phyloP scores from a whole-genome alignment of 1,140 invertebrate genomes.

The Lamellibrachia luymesi region DNA sequence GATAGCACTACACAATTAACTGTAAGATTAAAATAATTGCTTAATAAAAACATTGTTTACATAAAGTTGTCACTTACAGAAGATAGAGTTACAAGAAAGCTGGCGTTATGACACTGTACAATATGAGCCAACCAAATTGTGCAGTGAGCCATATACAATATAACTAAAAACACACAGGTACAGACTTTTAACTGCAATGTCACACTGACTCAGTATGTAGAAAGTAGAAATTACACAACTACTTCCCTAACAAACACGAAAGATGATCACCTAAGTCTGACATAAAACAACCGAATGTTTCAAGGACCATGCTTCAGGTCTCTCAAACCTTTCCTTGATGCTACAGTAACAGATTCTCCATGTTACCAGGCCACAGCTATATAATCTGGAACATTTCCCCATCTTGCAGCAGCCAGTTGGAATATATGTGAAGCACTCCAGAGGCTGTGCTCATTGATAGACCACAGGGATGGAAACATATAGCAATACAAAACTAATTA shows the following conservation, averaged over 20 bases:
- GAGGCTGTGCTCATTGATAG: not conserved
- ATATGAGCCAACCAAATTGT: not conserved
- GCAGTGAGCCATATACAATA: not conserved
- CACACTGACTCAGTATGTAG: too few species aligned
- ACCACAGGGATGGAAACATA: not conserved
- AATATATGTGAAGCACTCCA: not conserved
- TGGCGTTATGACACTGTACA: not conserved
- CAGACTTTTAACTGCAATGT: too few species aligned
- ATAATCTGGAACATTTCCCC: not conserved
- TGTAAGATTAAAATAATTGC: not conserved
- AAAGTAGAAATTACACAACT: too few species aligned
- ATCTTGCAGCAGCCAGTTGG: not conserved
- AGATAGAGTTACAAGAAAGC: not conserved
- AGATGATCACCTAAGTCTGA: too few species aligned
- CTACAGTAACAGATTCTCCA: not conserved
- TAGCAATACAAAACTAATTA: not conserved
- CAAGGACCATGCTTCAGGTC: too few species aligned
- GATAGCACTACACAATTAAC: not conserved
- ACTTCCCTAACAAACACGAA: too few species aligned
- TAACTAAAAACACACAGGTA: not conserved
- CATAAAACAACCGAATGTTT: too few species aligned
- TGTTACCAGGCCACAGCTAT: not conserved
- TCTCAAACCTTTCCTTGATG: too few species aligned
- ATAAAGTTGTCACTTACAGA: not conserved
- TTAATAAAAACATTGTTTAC: not conserved